A percentile compares a stretch with the other conserved stretches of the same genome.
phyloP scores from a whole-genome alignment of 2,888 invertebrate species.

The Plutella xylostella region DNA sequence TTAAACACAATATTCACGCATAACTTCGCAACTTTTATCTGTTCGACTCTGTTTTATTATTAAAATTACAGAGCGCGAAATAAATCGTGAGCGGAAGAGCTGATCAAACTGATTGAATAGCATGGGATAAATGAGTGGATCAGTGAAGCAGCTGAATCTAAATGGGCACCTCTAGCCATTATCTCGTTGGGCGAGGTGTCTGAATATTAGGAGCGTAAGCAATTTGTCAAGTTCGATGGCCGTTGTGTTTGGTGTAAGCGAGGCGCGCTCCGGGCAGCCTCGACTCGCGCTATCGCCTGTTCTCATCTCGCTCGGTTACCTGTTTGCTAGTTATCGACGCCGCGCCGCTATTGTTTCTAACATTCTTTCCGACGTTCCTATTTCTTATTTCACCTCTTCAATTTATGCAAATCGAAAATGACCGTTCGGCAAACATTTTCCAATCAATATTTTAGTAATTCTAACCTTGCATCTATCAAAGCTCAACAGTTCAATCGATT shows the following conservation, averaged over 20 bases:
- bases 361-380: constrained; percentile 23
- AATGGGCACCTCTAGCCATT: background rate
- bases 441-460: too few relatives aligned
- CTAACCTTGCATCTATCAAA: too few relatives aligned
- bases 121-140: too few relatives aligned
- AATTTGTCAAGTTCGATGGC: constrained; percentile 64
- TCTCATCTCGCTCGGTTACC: constrained; percentile 22
- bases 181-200: constrained; percentile 32
- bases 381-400: constrained; percentile 9
- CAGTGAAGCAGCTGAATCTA: too few relatives aligned
- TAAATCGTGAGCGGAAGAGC: too few relatives aligned
- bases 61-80: too few relatives aligned
- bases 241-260: constrained; percentile 39
- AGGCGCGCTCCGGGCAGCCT: constrained; percentile 18
- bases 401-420: too few relatives aligned
- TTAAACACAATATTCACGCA: too few relatives aligned
- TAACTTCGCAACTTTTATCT: too few relatives aligned
- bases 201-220: constrained; percentile 64
- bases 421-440: too few relatives aligned
- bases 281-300: constrained; percentile 20
- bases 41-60: too few relatives aligned
- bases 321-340: constrained; percentile 24
- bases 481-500: background rate
- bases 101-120: too few relatives aligned
- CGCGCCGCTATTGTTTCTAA: constrained; percentile 25